Evolutionary conservation across 1,140 invertebrate genomes (phyloP), one percentile per base, ranked within the genome.

Genomic region (Brachionus paranguensis): DNA sequence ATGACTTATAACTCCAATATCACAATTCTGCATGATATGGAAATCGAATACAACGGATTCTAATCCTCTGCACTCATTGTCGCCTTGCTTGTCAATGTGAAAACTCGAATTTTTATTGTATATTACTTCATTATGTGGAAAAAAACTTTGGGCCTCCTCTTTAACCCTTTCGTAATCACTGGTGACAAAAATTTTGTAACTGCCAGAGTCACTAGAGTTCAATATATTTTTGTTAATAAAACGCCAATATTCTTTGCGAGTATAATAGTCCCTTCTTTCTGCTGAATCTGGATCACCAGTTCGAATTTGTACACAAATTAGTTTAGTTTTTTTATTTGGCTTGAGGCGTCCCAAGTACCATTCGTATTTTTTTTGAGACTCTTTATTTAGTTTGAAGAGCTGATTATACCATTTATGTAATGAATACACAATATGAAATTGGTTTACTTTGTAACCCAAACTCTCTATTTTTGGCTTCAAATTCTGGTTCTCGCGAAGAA

Each of bases 21-120:
- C 74, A 33, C 74, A 78, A 55, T 78, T 53, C 47, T 78, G 74
- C 53, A 78, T 50, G n/a, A 53, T 12, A 47, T 53, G 74, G 53
- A 78, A 78, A 55, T 78, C 74, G 12, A 78, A 55, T 29, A 78
- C 5, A 6, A 55, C 45, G 29, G n/a, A 45, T 27, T 53, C 74
- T 3, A 78, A 12, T 8, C 45, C 33, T 14, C n/a, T 1, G 41
- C 74, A 78, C 33, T 78, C 53, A 55, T 50, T 33, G 12, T 20
- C 14, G 12, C 29, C 14, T 53, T 55, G 4, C 14, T 47, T 50
- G 14, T 55, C 74, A 29, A 78, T 27, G 45, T 78, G 74, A 55
- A 78, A 17, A 37, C 53, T 78, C 1, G 45, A 50, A 29, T 55
- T 29, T 6, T 50, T n/a, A 6, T 11, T 53, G 20, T 29, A 50